These are phyloP conservation scores for Scaptodrosophila latifasciaeformis DNA, from an alignment of 2,888 invertebrate species.

Conservation along the genomic window DNA sequence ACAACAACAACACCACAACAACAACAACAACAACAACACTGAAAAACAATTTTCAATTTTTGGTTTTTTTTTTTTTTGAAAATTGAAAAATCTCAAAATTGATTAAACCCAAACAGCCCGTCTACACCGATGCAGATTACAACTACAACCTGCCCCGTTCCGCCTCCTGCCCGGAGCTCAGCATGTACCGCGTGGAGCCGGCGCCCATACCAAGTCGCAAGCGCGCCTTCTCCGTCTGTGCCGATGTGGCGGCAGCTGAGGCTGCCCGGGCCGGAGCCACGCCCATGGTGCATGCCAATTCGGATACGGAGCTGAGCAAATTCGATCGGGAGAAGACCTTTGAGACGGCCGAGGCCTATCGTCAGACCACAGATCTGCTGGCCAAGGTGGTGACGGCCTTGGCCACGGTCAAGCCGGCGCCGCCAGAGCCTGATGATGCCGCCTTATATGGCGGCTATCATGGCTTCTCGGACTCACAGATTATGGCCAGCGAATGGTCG, in stretches of 20 bases:
- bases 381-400: constrained; percentile 86
- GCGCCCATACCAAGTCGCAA: constrained; percentile 76
- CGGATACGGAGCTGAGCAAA: constrained; percentile 85
- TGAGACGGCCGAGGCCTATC: constrained; percentile 80
- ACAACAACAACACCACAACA: constrained; percentile 21
- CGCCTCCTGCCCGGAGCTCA: constrained; percentile 83
- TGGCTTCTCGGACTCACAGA: constrained; percentile 84
- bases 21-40: constrained; percentile 16
- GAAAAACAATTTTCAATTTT: constrained; percentile 17
- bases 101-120: constrained; percentile 77
- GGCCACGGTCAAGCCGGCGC: constrained; percentile 77
- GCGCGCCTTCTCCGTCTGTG: constrained; percentile 82
- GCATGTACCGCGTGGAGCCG: constrained; percentile 78
- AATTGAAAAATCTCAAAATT: neutral
- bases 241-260: constrained; percentile 70
- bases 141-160: constrained; percentile 75
- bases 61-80: constrained; percentile 8
- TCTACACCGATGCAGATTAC: constrained; percentile 81
- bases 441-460: constrained; percentile 77
- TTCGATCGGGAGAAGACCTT: constrained; percentile 86
- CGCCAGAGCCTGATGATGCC: constrained; percentile 74
- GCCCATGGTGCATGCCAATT: constrained; percentile 78
- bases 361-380: constrained; percentile 85
- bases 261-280: constrained; percentile 27
- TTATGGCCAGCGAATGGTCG: constrained; percentile 83